These are phyloP conservation scores for Elmis aenea DNA, from an alignment of 2,888 invertebrate genomes.

Conservation along the genomic window DNA sequence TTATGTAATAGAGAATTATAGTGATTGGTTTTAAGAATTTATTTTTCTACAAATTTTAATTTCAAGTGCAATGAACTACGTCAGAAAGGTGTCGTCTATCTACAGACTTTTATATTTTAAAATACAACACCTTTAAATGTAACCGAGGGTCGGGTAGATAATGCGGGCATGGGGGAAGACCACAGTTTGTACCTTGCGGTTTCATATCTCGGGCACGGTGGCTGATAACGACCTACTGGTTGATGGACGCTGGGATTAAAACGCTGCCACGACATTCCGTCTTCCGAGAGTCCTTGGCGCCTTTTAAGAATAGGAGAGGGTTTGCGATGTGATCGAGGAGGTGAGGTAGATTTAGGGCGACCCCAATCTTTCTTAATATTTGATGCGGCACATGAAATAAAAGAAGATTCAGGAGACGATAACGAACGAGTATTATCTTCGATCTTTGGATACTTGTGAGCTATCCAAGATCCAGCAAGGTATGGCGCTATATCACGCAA, in stretches of 20 bases:
- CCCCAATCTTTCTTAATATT: constrained; percentile 46
- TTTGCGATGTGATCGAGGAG: constrained; percentile 48
- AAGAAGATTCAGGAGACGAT: constrained; percentile 53
- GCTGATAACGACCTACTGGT: constrained; percentile 72
- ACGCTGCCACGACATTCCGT: constrained; percentile 52
- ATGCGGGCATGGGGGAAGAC: constrained; percentile 21
- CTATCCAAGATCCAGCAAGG: constrained; percentile 73
- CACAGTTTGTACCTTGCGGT: constrained; percentile 44
- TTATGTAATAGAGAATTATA: no score
- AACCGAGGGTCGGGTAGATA: constrained; percentile 56
- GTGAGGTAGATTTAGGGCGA: constrained; percentile 49
- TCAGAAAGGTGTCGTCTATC: constrained; percentile 22
- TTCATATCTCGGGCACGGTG: constrained; percentile 48
- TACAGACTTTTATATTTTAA: constrained; percentile 12
- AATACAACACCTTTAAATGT: constrained; percentile 65
- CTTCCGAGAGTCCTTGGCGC: constrained; percentile 19
- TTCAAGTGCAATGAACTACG: constrained; percentile 13
- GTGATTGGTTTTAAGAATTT: no score
- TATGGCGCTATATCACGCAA: constrained; percentile 74
- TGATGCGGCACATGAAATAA: constrained; percentile 30
- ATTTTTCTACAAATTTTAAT: no score
- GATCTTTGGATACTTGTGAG: constrained; percentile 69
- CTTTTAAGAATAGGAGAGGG: constrained; percentile 44
- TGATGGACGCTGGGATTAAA: constrained; percentile 73
- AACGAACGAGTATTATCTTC: constrained; percentile 64